These are phyloP conservation scores for Neofelis nebulosa DNA, from an alignment of 2,113 vertebrate species.

Conservation along the genomic window DNA sequence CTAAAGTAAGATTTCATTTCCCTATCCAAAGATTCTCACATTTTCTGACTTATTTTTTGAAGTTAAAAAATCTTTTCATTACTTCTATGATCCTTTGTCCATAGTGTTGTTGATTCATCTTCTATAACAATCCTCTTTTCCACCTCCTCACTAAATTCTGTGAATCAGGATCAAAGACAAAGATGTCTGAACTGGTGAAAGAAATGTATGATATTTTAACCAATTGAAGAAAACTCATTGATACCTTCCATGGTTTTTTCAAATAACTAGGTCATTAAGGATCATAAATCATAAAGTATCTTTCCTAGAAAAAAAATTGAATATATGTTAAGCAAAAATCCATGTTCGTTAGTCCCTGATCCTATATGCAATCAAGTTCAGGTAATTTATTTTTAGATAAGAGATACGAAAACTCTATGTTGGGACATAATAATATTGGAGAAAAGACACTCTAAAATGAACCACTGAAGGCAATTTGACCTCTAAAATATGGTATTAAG, in stretches of 20 bases:
- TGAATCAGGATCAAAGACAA: constrained; percentile 74
- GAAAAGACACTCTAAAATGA: constrained; percentile 17
- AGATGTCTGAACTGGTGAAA: constrained; percentile 72
- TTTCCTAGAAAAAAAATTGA: constrained; percentile 60
- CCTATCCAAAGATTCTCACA: constrained; percentile 74
- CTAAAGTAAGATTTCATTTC: constrained; percentile 63
- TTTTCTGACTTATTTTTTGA: constrained; percentile 76
- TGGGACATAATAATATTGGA: constrained; percentile 22
- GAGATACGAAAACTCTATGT: constrained; percentile 38
- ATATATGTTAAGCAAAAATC: constrained; percentile 59
- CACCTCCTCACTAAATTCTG: constrained; percentile 73
- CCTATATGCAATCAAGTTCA: constrained; percentile 35
- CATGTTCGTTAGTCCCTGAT: constrained; percentile 53
- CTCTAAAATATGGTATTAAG: constrained; percentile 44
- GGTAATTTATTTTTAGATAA: constrained; percentile 64
- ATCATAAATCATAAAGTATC: constrained; percentile 55
- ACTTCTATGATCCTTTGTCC: constrained; percentile 80
- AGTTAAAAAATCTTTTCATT: constrained; percentile 77
- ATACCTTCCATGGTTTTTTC: constrained; percentile 67
- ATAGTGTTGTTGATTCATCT: constrained; percentile 70
- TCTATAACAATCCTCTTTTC: constrained; percentile 69
- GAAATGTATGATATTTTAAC: constrained; percentile 70
- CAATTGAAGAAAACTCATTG: constrained; percentile 72
- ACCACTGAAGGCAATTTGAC: constrained; percentile 21
- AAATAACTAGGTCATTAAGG: constrained; percentile 66